Base-by-base conservation (phyloP, 2,113 vertebrate genomes). In the Stegostoma tigrinum region DNA sequence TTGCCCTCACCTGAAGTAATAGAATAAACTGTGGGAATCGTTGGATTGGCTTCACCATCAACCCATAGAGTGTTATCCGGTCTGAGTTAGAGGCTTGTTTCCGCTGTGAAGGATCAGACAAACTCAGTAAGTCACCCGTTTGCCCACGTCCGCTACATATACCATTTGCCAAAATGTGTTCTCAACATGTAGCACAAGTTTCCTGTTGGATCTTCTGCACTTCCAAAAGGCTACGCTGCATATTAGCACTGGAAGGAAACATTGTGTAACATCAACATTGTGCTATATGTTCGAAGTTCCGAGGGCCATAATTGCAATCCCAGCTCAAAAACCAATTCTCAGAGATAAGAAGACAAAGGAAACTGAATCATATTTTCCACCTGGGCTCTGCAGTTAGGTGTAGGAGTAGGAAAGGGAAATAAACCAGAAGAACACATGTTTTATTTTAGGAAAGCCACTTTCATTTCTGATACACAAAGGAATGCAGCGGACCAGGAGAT, bases 21-120 rank as follows among this genome's bases (percentile, higher is more conserved):
- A 99, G 97, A 90, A 99, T 99, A 97, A 99, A 99, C 97, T 99
- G 99, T 0, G 99, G 99, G 96, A 99, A 99, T 72, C 99, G 97
- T 96, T 99, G 99, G 96, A 99, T 99, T 95, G 99, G 99, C 83
- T 99, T 99, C 96, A 99, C 99, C 99, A 99, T 99, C 96, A 99
- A 97, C 94, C 99, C 99, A 0, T 99, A 99, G 48, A 99, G 98
- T 0, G 99, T 99, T 96, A 99, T 99, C 0, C 99, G 98, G 97
- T 99, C 99, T 0, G 98, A 78, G 0, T 99, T 99, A 23, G 98
- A 97, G 0, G 98, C 98, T 97, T 99, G 99, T 96, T 99, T 98
- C 96, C 98, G 98, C 99, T 99, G 97, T 0, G 38, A 87, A 27
- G 90, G 38, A 93, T 14, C 70, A 67, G 19, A 17, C 21, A 34